Conservation (phyloP, 2,113 vertebrate genomes). For the Megaleporinus macrocephalus region DNA sequence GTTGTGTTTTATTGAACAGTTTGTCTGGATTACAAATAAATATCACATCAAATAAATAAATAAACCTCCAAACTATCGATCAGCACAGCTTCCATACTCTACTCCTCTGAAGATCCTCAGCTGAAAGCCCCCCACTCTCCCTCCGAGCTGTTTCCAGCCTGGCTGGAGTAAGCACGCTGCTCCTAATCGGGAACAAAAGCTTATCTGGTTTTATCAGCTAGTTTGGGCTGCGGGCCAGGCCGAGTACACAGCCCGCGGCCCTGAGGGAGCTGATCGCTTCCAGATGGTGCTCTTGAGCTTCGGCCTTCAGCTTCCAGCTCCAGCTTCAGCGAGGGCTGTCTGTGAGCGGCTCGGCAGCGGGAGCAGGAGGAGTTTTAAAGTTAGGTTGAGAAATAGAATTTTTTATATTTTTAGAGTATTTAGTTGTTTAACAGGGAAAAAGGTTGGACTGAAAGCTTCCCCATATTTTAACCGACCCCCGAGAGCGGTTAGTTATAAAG, state of each 20-base stretch:
- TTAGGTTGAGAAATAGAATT: too few species aligned
- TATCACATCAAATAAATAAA: too few species aligned
- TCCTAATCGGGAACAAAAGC: slow-evolving; percentile 56
- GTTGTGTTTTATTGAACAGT: too few species aligned
- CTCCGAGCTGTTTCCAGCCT: slow-evolving; percentile 26
- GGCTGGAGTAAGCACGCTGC: slow-evolving; percentile 48
- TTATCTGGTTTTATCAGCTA: slow-evolving; percentile 64
- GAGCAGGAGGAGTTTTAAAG: not conserved
- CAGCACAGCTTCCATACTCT: not conserved
- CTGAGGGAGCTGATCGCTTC: slow-evolving; percentile 56
- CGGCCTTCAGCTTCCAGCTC: slow-evolving; percentile 44
- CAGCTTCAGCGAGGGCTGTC: slow-evolving; percentile 29
- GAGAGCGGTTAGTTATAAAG: too few species aligned
- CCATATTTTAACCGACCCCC: too few species aligned
- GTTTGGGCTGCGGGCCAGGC: slow-evolving; percentile 56
- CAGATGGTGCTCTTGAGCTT: slow-evolving; percentile 57
- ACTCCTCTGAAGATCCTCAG: not conserved
- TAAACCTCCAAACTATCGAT: not conserved
- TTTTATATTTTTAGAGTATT: too few species aligned
- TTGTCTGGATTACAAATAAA: too few species aligned
- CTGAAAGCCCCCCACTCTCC: too few species aligned
- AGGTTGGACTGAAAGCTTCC: too few species aligned
- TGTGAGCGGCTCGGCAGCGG: not conserved
- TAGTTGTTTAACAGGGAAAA: too few species aligned
- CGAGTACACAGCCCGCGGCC: slow-evolving; percentile 43